These are phyloP conservation scores for Campylorhamphus procurvoides DNA, from an alignment of 2,113 vertebrate species.

Conservation along the genomic window DNA sequence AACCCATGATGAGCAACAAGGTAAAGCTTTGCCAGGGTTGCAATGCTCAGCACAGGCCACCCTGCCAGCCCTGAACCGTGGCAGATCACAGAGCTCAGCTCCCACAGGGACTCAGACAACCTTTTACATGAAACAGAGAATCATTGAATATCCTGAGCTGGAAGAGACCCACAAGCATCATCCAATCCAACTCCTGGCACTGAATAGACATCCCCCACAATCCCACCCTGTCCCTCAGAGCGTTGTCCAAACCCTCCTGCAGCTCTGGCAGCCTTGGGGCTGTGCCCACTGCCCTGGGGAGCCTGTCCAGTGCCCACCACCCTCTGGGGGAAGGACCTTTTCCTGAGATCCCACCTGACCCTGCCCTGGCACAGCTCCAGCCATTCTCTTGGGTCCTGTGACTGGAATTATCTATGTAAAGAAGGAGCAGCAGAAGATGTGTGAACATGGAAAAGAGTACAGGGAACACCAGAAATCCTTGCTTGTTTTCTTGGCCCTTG, in stretches of 20 bases:
- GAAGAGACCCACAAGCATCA: not conserved
- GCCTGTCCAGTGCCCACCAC: not conserved
- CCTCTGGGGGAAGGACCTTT: not conserved
- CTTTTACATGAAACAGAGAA: rapidly evolving
- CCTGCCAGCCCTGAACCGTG: not conserved
- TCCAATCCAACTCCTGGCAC: rapidly evolving
- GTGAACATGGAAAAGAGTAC: not conserved
- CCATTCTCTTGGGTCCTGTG: rapidly evolving
- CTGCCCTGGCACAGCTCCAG: not conserved
- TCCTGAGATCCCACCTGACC: not conserved
- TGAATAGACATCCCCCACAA: not conserved
- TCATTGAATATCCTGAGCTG: not conserved
- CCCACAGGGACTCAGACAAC: not conserved
- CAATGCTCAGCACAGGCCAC: not conserved
- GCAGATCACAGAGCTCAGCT: not conserved
- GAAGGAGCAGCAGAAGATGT: not conserved
- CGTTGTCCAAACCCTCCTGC: not conserved
- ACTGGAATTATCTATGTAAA: not conserved
- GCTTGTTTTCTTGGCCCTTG: not conserved
- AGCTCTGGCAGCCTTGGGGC: not conserved
- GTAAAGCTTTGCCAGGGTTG: not conserved
- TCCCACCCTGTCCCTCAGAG: not conserved
- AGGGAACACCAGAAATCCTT: not conserved
- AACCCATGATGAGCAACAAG: not conserved
- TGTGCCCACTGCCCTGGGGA: not conserved